Base-by-base conservation (phyloP, 2,888 invertebrate genomes). In the Troides oblongomaculatus region DNA sequence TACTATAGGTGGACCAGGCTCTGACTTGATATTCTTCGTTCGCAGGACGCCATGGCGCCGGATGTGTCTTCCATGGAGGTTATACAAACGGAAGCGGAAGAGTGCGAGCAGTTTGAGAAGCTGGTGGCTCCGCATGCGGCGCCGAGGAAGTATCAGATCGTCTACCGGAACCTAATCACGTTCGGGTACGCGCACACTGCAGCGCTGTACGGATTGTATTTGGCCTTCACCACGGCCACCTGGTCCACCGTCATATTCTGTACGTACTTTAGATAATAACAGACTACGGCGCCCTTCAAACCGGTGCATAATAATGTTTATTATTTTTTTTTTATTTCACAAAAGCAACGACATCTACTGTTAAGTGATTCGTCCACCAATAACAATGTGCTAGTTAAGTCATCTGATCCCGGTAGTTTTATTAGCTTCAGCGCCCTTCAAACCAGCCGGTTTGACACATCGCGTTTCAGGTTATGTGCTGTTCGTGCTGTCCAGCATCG, bases 181-280 rank as follows among this genome's bases (percentile, higher is more conserved):
- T 79, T 81, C n/a, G 18, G 70, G 0, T 84, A 82, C 39, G 77
- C 75, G 0, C 82, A 84, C 43, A 1, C 78, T 0, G 77, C 81
- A 0, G 81, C 77, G 0, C 0, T 77, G 0, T 84, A 84, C 65
- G 84, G 84, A 0, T 14, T 82, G 0, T 85, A 84, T 60, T 62
- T 83, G 0, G 74, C 72, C 0, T 72, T 79, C 53, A 79, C 80
- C 2, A 68, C 65, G 0, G 84, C 83, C 0, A 78, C 74, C 64
- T 84, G 81, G 82, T 46, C 70, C 0, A 83, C 83, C 0, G 62
- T 84, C 14, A 3, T 79, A 1, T 79, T 79, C 10, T 74, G 85
- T 86, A 77, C 80, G 82, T 79, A 21, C 30, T 30, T 39, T 8
- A 10, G 39, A 3, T 30, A 30, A 30, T 30, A 30, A 30, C 30